Evolutionary conservation across 1,140 invertebrate genomes (phyloP).

Genomic region (Uloborus diversus): DNA sequence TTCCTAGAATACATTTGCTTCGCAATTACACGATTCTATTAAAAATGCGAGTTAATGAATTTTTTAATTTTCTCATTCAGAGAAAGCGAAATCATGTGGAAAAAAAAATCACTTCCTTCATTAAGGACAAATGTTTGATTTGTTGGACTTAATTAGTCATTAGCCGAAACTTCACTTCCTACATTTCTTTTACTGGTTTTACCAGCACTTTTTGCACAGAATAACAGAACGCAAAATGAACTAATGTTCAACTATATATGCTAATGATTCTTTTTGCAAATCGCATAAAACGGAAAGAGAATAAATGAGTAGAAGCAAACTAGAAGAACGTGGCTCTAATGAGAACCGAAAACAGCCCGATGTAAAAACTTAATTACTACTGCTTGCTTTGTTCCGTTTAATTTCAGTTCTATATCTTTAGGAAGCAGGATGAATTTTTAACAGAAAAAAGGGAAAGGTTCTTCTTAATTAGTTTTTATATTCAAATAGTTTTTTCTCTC

Average conservation of each 20-base stretch:
- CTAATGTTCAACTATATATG: constrained; percentile 35
- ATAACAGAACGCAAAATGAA: constrained; percentile 6
- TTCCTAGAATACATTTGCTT: too few species aligned
- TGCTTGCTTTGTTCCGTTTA: constrained; percentile 40
- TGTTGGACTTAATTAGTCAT: constrained; percentile 49
- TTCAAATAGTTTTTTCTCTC: constrained; percentile 13
- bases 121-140: constrained; percentile 44
- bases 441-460: constrained; percentile 11
- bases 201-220: constrained; percentile 1
- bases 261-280: constrained; percentile 32
- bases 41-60: too few species aligned
- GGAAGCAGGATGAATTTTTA: background rate
- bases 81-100: too few species aligned
- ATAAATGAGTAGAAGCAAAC: too few species aligned
- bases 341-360: constrained; percentile 22
- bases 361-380: constrained; percentile 53
- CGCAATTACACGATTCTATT: too few species aligned
- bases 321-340: constrained; percentile 17
- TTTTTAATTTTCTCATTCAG: too few species aligned
- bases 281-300: background rate
- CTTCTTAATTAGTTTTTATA: constrained; percentile 44
- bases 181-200: constrained; percentile 11
- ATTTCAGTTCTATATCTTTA: constrained; percentile 14
- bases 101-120: too few species aligned
- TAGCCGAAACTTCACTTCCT: constrained; percentile 17